A percentile compares a stretch with the other conserved stretches of the same genome.
Conservation (phyloP, 2,113 vertebrate species). For the Piprites chloris region DNA sequence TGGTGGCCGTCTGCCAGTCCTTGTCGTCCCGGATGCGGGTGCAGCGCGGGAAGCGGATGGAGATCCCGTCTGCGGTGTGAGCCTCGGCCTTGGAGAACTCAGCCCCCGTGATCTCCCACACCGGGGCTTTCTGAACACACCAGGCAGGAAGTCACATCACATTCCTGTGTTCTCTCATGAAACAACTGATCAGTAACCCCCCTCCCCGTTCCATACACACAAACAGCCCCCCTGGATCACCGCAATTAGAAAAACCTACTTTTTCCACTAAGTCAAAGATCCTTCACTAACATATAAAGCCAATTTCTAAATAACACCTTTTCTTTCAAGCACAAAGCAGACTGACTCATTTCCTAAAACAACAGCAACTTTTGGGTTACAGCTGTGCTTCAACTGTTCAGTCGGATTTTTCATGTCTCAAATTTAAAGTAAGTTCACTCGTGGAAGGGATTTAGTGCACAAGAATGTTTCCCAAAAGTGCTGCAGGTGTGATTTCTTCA, state of each 20-base stretch:
- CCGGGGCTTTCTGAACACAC: slow-evolving; percentile 82
- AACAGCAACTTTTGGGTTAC: background rate
- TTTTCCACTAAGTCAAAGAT: background rate
- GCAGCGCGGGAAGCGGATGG: slow-evolving; percentile 96
- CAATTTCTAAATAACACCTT: background rate
- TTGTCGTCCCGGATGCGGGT: slow-evolving; percentile 95
- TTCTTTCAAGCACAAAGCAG: background rate
- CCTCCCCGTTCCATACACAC: rapidly evolving
- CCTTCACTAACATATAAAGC: background rate
- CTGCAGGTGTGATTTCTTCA: background rate
- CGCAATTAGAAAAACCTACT: rapidly evolving
- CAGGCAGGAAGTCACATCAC: background rate
- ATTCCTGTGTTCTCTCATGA: rapidly evolving
- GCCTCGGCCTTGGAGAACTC: slow-evolving; percentile 96
- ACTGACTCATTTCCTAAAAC: background rate
- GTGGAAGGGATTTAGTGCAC: background rate
- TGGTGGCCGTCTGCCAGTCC: slow-evolving; percentile 93
- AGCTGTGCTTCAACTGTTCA: background rate
- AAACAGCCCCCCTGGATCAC: background rate
- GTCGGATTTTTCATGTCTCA: background rate
- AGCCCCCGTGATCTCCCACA: slow-evolving; percentile 98
- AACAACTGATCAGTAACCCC: background rate
- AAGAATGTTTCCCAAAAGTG: background rate
- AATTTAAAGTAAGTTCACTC: slow-evolving; percentile 2
- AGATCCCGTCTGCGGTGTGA: slow-evolving; percentile 95